A percentile compares a stretch with the other conserved stretches of the same genome.
phyloP scores from a whole-genome alignment of 2,797 vertebrate species.

The Falco columbarius region DNA sequence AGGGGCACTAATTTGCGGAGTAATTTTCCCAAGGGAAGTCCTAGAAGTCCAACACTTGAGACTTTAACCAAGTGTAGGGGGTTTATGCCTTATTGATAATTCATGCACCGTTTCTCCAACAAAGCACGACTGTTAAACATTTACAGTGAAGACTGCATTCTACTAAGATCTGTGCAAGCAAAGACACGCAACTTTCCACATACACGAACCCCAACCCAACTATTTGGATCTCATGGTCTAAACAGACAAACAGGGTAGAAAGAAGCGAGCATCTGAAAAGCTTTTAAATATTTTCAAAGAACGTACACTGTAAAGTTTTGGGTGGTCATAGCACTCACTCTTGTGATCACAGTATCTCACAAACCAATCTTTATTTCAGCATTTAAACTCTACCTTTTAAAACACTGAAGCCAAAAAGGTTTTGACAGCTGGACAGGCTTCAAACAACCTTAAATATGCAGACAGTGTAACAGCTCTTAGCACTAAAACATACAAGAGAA shows the following conservation, averaged over 20 bases:
- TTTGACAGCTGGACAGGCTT: not conserved
- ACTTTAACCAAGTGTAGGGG: not conserved
- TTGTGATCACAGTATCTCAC: not conserved
- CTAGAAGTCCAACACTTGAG: not conserved
- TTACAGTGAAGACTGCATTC: not conserved
- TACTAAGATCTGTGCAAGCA: not conserved
- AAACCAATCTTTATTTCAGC: not conserved
- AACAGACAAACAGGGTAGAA: not conserved
- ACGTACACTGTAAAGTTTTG: not conserved
- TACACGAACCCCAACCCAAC: not conserved
- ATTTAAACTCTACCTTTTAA: not conserved
- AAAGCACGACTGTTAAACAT: not conserved
- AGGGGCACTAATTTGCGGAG: not conserved
- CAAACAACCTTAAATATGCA: not conserved
- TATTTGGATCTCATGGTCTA: not conserved
- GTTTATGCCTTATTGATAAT: not conserved
- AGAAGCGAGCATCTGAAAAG: not conserved
- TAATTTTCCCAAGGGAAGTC: not conserved
- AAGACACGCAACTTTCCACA: not conserved
- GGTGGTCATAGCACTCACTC: not conserved
- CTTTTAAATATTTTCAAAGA: not conserved
- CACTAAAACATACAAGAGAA: rapidly evolving
- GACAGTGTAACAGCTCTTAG: not conserved
- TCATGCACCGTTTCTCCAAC: not conserved
- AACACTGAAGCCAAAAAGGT: not conserved